phyloP scores from a whole-genome alignment of 2,888 invertebrate species.

The Embidobia sp. region DNA sequence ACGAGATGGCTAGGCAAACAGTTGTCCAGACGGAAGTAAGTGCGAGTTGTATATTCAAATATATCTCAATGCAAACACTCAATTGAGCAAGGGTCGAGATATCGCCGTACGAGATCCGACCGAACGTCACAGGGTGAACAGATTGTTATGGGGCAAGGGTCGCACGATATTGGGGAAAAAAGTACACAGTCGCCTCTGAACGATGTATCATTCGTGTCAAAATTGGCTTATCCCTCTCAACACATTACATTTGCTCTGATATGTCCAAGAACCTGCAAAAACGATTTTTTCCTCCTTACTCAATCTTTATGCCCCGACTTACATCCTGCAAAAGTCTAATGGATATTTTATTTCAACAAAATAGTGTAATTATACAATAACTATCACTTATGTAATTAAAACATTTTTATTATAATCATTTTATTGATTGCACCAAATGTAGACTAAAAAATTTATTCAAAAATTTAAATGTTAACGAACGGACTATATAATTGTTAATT shows the following conservation, averaged over 20 bases:
- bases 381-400: no score
- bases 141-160: conserved; percentile 44
- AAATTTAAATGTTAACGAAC: no score
- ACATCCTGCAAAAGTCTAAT: neutral
- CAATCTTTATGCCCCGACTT: neutral
- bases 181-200: conserved; percentile 2
- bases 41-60: conserved; percentile 7
- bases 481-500: no score
- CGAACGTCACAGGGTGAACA: conserved; percentile 33
- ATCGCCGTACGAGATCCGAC: neutral
- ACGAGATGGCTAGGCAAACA: conserved; percentile 4
- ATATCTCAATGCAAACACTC: conserved; percentile 8
- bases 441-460: no score
- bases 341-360: neutral
- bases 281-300: conserved; percentile 10
- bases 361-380: no score
- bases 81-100: conserved; percentile 13
- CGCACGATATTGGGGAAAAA: conserved; percentile 11
- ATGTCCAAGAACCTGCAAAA: neutral
- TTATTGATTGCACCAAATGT: no score
- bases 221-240: conserved; percentile 36
- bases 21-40: neutral
- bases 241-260: neutral
- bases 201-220: conserved; percentile 43
- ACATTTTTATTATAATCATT: no score